Base-by-base conservation (phyloP, 2,888 invertebrate species). In the Apoda limacodes region DNA sequence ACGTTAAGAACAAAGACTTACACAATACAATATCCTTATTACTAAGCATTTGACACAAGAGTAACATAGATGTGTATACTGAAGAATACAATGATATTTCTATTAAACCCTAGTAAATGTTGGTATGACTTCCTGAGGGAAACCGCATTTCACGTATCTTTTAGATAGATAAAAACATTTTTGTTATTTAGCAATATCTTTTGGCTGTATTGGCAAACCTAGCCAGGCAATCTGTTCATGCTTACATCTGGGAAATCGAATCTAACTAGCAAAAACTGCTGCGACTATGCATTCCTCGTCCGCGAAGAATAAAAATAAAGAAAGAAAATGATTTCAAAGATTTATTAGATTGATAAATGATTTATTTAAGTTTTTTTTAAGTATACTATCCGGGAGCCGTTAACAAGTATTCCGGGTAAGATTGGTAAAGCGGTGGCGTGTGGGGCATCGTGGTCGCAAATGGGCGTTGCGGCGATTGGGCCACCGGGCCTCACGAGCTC, bases 111-210 rank as follows among this genome's bases (percentile, higher is more conserved):
- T 17, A 17, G 17, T 17, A 47, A 43, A 44, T 53, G 62, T 65
- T 67, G 72, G 78, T 60, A 65, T 69, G 52, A 64, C 80, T 80
- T 80, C 80, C 80, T 80, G 80, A 80, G 61, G 76, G 72, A 69
- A 63, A 68, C 76, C 80, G 72, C 74, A 65, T 59, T 56, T 39
- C 45, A 50, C 42, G 45, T 37, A 52, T 50, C 50, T 48, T 40
- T 52, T 50, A 40, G 50, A 46, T 55, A n/a, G 52, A 56, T 48
- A 42, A 50, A 53, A 54, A 40, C 48, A 51, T 51, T 56, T 50
- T 57, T 53, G 59, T 53, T 52, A 41, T n/a, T n/a, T n/a, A n/a
- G n/a, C 51, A 60, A 53, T 56, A 48, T 7, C 17, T 17, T 52
- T 53, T 49, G 46, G 51, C 78, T 78, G 78, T 75, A 68, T 64